phyloP scores from a whole-genome alignment of 2,888 invertebrate genomes.

The Macaria liturata region DNA sequence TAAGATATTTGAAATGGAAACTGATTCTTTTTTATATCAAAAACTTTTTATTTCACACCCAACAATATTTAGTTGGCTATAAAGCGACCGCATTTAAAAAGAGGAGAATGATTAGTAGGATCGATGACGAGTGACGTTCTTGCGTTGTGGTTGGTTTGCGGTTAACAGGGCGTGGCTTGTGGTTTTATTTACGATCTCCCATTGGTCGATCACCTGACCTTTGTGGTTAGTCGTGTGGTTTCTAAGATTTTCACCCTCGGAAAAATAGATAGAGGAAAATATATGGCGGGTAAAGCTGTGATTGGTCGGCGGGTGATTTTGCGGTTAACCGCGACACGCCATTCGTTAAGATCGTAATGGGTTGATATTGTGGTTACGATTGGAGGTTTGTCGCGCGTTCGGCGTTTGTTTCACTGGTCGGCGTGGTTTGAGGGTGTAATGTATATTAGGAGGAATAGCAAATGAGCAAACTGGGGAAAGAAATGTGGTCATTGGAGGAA shows the following conservation, averaged over 20 bases:
- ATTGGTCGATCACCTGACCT: slow-evolving; percentile 85
- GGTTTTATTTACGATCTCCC: slow-evolving; percentile 82
- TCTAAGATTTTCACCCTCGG: slow-evolving; percentile 82
- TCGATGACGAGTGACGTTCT: slow-evolving; percentile 77
- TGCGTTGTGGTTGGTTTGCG: slow-evolving; percentile 85
- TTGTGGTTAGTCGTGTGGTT: slow-evolving; percentile 85
- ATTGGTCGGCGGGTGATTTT: slow-evolving; percentile 75
- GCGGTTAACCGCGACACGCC: slow-evolving; percentile 78
- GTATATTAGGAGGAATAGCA: slow-evolving; percentile 20
- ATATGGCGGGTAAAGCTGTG: slow-evolving; percentile 58
- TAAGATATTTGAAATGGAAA: too few relatives aligned
- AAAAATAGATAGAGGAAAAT: slow-evolving; percentile 80
- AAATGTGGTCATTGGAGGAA: slow-evolving; percentile 7
- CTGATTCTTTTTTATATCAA: not conserved
- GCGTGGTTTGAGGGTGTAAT: slow-evolving; percentile 32
- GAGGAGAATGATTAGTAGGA: slow-evolving; percentile 62
- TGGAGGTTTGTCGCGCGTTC: slow-evolving; percentile 68
- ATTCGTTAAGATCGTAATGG: slow-evolving; percentile 81
- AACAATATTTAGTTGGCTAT: not conserved
- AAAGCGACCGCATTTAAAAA: slow-evolving; percentile 54
- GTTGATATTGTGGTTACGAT: slow-evolving; percentile 47
- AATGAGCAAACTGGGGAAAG: slow-evolving; percentile 19
- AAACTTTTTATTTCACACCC: not conserved
- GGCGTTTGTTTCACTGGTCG: slow-evolving; percentile 37
- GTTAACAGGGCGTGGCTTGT: slow-evolving; percentile 85